Base-by-base conservation (phyloP, 2,797 vertebrate species). In the Brotula barbata region DNA sequence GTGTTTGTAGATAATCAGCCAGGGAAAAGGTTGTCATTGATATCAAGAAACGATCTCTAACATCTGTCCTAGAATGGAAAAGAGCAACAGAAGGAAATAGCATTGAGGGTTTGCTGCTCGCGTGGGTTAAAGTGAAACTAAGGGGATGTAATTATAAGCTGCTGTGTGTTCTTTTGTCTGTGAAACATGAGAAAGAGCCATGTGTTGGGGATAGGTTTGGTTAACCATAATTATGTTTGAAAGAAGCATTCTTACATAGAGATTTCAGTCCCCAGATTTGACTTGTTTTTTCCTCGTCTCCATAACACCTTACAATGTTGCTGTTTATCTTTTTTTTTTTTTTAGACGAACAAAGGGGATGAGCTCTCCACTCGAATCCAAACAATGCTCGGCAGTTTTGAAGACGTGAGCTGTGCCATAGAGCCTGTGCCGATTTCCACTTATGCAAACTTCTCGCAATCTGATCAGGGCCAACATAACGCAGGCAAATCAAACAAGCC, bases 361-460 rank as follows among this genome's bases (percentile, higher is more conserved):
- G 95, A 95, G 68, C 90, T 99, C 64, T 98, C 97, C 55, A 93
- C 87, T 72, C 93, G 92, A 53, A 93, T 99, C 83, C 94, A 94
- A 83, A 95, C 79, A 78, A 97, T 96, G 94, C 85, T 99, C 83
- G 96, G 96, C 53, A 91, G 91, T 87, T 99, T 95, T 3, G 97
- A 99, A 84, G 94, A 97, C 75, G 90, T 93, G 79, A 89, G 85
- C 58, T 59, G 87, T 68, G 77, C 87, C 2, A 73, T 55, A 14
- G 90, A 83, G 5, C 55, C 83, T 31, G 44, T 75, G 78, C 68
- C 89, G 2, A 51, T 85, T 73, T 48, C 81, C 71, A 34, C 88
- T 63, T 62, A 69, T 41, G 75, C 77, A 43, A 70, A 83, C 28
- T 66, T 83, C 6, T 82, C 86, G 57, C 84, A 90, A 81, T 60